phyloP scores from a whole-genome alignment of 2,797 vertebrate species.

The Tangara arthus region DNA sequence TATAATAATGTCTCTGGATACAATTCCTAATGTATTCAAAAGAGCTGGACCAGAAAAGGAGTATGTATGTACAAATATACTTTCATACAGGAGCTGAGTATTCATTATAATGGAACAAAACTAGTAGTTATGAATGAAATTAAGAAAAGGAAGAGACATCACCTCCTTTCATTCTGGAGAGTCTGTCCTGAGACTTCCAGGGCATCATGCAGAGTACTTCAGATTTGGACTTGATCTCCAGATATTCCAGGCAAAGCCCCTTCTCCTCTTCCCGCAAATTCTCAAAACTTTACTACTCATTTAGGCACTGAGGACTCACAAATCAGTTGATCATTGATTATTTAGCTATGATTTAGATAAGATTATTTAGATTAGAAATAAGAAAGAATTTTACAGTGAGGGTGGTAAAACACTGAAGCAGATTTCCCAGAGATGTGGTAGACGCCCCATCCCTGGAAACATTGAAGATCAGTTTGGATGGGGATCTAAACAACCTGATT shows the following conservation, averaged over 20 bases:
- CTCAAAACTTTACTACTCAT: background rate
- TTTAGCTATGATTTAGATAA: background rate
- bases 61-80: background rate
- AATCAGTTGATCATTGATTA: background rate
- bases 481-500: background rate
- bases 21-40: background rate
- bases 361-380: background rate
- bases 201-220: background rate
- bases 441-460: background rate
- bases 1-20: background rate
- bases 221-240: background rate
- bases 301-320: background rate
- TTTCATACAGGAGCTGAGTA: background rate
- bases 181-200: background rate
- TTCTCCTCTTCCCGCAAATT: background rate
- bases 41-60: background rate
- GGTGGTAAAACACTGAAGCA: background rate
- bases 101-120: background rate
- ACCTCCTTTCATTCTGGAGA: background rate
- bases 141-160: background rate
- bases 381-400: background rate
- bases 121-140: background rate
- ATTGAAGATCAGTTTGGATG: background rate
- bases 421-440: background rate
- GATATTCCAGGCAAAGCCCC: background rate